Base-by-base conservation (phyloP, 2,797 vertebrate genomes). In the Sphenopsis melanotis region DNA sequence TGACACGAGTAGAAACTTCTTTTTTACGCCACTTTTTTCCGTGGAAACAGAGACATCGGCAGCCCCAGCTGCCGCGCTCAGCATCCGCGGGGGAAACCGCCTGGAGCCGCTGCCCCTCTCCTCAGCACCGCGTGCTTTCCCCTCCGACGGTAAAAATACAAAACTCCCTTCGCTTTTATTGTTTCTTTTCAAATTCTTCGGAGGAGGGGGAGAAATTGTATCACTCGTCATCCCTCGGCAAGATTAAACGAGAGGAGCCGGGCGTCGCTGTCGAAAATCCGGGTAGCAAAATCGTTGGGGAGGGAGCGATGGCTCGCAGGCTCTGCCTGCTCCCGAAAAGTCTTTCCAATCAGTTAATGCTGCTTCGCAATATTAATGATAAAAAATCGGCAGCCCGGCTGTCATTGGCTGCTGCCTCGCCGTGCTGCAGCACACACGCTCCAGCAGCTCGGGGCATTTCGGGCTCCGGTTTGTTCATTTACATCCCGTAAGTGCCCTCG, bases 391-490 rank as follows among this genome's bases (percentile, higher is more conserved):
- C 78, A 53, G 60, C 74, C 41, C 29, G 13, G 50, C n/a, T 86
- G 76, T 26, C 47, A 82, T 84, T 93, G 90, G 94, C 89, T 93
- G 83, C 11, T 26, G 53, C 87, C 82, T 94, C 42, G 34, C 77
- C 84, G 82, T 20, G 83, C 47, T 65, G 84, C 77, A 59, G 55
- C 72, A 24, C 87, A 59, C 86, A 12, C 42, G 34, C 80, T 64
- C 61, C 42, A 78, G 32, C 69, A 84, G 92, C 94, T 95, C 81
- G 83, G 89, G 92, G 83, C 89, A 93, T 29, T 90, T 82, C 36
- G 66, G 83, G 88, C 29, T 90, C 23, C 23, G 12, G 70, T 78
- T 88, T 47, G 42, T 36, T 94, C 85, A 61, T 93, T 87, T 89
- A 10, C 70, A 87, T 76, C 81, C 36, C 29, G 9, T 20, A 39